These are phyloP conservation scores for Cheirogaleus medius DNA, from an alignment of 2,113 vertebrate species.

Conservation along the genomic window DNA sequence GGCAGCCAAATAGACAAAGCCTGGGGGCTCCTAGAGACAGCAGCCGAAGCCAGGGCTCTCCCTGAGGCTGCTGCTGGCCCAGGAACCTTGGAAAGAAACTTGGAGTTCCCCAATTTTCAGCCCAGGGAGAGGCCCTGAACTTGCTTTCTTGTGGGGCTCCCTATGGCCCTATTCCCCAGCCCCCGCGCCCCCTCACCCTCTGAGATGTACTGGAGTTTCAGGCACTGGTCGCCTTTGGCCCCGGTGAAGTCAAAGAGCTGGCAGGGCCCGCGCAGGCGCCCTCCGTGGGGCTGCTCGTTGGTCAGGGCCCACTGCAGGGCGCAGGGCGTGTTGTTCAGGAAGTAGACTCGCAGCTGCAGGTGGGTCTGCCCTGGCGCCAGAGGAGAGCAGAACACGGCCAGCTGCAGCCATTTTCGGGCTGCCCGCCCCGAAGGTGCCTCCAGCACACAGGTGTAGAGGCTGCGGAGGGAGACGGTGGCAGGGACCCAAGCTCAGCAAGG, in stretches of 20 bases:
- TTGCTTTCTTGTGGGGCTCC: neutral
- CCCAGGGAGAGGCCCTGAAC: neutral
- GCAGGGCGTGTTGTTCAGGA: constrained; percentile 79
- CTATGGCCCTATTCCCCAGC: accelerated
- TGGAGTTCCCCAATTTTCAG: neutral
- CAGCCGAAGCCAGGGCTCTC: neutral
- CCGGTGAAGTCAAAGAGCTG: constrained; percentile 77
- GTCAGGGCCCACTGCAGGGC: constrained; percentile 77
- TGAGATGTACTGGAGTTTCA: constrained; percentile 78
- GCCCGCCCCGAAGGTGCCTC: neutral
- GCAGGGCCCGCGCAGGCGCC: constrained; percentile 74
- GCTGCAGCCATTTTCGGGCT: constrained; percentile 75
- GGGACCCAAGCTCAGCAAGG: accelerated
- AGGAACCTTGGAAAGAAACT: neutral
- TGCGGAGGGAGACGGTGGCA: neutral
- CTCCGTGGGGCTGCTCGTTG: constrained; percentile 69
- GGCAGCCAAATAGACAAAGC: neutral
- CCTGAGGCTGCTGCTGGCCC: neutral
- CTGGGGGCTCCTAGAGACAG: neutral
- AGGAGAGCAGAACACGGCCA: constrained; percentile 73
- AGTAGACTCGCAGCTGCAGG: constrained; percentile 74
- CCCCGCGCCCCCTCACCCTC: constrained; percentile 56
- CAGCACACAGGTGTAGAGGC: constrained; percentile 77
- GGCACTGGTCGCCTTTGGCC: constrained; percentile 69
- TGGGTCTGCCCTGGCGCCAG: constrained; percentile 69